Evolutionary conservation across 2,888 invertebrate species (phyloP), one percentile per base, ranked within the genome.

Genomic region (Lucinisca nassula): DNA sequence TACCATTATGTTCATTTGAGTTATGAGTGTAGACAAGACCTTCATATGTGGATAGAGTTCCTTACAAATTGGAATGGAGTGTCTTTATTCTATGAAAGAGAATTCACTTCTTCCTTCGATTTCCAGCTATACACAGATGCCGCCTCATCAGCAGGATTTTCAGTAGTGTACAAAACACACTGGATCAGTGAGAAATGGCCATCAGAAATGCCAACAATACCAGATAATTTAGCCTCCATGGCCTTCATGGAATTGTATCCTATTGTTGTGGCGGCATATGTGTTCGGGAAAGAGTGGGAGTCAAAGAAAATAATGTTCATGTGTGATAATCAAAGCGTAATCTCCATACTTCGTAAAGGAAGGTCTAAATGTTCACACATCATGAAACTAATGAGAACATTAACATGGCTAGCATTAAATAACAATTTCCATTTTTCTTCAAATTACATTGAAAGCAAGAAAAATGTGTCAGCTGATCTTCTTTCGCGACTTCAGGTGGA

Each of bases 181-280:
- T 88, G 85, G 85, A 82, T 88, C 37, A 37, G 72, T 32, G 37
- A 58, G 3, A 0, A 70, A 30, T 82, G 88, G 88, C 85, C 88
- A 0, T 8, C 27, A 14, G 38, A 51, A 17, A 35, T 85, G n/a
- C 21, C 49, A 4, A n/a, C 10, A 14, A 55, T 55, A 4, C n/a
- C 55, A 4, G 55, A 55, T n/a, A 35, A 55, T 45, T 55, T 73
- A 21, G 1, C 61, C 17, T 87, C 81, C 17, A 87, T 87, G 17
- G 78, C 87, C 2, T 87, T 82, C 75, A 27, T 55, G 10, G 84
- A 87, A 78, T 45, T 72, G 4, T 21, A 55, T 55, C 85, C 88
- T 21, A 80, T 88, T 27, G 88, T 88, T 0, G 85, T 74, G 10
- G 79, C 85, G 10, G 38, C 77, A 40, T 30, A 82, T 4, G 6